These are phyloP conservation scores for Leptogaster cylindrica DNA, from an alignment of 2,888 invertebrate genomes.

Conservation along the genomic window DNA sequence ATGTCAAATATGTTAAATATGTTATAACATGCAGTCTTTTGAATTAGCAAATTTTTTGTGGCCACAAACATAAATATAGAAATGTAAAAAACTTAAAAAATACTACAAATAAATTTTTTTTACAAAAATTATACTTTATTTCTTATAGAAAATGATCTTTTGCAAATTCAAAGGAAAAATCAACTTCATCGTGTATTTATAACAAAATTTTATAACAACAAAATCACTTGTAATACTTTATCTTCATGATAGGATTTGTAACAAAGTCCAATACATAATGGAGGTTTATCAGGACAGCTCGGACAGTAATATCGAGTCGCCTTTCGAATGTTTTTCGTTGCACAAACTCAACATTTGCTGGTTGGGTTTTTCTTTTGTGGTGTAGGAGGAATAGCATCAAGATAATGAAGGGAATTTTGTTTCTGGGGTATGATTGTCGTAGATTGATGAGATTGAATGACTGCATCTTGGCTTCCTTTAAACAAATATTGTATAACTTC, in stretches of 20 bases:
- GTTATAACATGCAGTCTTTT: conserved; percentile 14
- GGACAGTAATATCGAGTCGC: conserved; percentile 40
- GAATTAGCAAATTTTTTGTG: conserved; percentile 10
- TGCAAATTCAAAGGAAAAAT: conserved; percentile 7
- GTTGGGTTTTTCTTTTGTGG: conserved; percentile 14
- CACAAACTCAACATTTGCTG: conserved; percentile 21
- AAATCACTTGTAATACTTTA: not conserved
- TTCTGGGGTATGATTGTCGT: conserved; percentile 14
- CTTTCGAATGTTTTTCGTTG: conserved; percentile 26
- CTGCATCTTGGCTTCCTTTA: not conserved
- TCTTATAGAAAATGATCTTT: conserved; percentile 10
- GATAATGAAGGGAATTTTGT: conserved; percentile 16
- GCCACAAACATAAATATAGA: conserved; percentile 24
- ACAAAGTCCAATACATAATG: conserved; percentile 27
- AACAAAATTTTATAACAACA: conserved; percentile 19
- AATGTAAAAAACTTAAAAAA: conserved; percentile 24
- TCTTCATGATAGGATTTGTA: conserved; percentile 20
- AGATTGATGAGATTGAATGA: not conserved
- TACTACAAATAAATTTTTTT: conserved; percentile 20
- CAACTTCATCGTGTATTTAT: conserved; percentile 19
- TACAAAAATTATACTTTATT: conserved; percentile 22
- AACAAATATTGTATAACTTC: not conserved
- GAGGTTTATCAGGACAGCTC: conserved; percentile 38
- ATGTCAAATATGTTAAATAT: too few relatives aligned
- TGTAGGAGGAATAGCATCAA: conserved; percentile 17